Evolutionary conservation across 2,113 vertebrate species (phyloP).

Genomic region (Canis aureus): DNA sequence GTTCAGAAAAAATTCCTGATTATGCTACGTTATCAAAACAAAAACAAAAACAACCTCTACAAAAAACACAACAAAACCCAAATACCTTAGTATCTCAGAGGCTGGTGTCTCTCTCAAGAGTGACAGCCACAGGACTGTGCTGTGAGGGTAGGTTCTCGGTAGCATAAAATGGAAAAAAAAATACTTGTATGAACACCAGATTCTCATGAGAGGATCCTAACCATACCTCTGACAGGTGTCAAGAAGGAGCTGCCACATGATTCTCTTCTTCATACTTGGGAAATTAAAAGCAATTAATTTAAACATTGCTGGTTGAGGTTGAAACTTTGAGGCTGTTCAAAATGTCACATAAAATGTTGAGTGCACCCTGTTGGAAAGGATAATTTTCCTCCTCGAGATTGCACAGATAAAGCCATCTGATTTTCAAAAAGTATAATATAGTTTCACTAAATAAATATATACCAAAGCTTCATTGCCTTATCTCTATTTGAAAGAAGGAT

Average conservation of each 20-base stretch:
- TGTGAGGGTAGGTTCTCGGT: not conserved
- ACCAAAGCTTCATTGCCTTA: slow-evolving; percentile 30
- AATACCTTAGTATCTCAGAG: not conserved
- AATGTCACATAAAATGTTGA: slow-evolving; percentile 67
- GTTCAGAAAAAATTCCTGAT: slow-evolving; percentile 67
- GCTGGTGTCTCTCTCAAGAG: not conserved
- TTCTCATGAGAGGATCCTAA: slow-evolving; percentile 1
- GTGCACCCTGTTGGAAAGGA: slow-evolving; percentile 66
- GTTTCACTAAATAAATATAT: slow-evolving; percentile 69
- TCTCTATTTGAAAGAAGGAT: slow-evolving; percentile 63
- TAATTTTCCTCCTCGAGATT: slow-evolving; percentile 82
- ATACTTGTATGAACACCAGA: not conserved
- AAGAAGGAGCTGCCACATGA: slow-evolving; percentile 49
- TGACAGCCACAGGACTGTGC: not conserved
- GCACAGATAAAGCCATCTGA: slow-evolving; percentile 51
- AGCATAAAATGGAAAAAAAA: not conserved
- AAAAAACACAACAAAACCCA: not conserved
- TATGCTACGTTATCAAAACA: slow-evolving; percentile 9
- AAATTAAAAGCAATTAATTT: slow-evolving; percentile 85
- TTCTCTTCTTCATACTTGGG: slow-evolving; percentile 60
- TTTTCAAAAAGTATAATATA: slow-evolving; percentile 57
- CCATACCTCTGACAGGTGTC: slow-evolving; percentile 45
- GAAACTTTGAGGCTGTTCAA: slow-evolving; percentile 79
- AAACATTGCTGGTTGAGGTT: slow-evolving; percentile 73
- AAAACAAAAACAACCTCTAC: not conserved